Evolutionary conservation across 2,113 vertebrate genomes (phyloP).

Genomic region (Cyprinus carpio): DNA sequence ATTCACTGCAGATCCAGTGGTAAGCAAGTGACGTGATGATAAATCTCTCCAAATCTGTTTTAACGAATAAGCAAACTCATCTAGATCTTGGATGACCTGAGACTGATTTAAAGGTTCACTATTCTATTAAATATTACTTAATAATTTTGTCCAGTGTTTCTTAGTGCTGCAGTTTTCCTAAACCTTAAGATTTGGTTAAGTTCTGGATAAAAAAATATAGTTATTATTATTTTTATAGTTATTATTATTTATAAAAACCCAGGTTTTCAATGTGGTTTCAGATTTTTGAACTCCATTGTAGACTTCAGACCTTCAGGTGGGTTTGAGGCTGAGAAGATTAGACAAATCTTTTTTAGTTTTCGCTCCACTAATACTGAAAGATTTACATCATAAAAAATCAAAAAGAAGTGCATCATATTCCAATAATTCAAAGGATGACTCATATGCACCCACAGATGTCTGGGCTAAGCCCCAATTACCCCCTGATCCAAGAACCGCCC

Average conservation of each 20-base stretch:
- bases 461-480: neutral
- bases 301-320: neutral
- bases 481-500: neutral
- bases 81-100: no score
- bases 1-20: no score
- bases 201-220: neutral
- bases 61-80: no score
- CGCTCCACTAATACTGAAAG: neutral
- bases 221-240: no score
- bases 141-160: neutral
- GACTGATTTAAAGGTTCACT: no score
- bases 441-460: neutral
- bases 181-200: neutral
- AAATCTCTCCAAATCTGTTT: no score
- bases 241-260: no score
- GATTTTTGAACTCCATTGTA: neutral
- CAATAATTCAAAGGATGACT: neutral
- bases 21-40: no score
- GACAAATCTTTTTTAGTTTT: neutral
- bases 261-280: neutral
- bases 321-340: neutral
- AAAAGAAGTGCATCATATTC: conserved; percentile 2
- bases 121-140: no score
- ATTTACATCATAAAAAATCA: neutral
- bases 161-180: neutral